Base-by-base conservation (phyloP, 2,113 vertebrate genomes). In the Globicephala melas region DNA sequence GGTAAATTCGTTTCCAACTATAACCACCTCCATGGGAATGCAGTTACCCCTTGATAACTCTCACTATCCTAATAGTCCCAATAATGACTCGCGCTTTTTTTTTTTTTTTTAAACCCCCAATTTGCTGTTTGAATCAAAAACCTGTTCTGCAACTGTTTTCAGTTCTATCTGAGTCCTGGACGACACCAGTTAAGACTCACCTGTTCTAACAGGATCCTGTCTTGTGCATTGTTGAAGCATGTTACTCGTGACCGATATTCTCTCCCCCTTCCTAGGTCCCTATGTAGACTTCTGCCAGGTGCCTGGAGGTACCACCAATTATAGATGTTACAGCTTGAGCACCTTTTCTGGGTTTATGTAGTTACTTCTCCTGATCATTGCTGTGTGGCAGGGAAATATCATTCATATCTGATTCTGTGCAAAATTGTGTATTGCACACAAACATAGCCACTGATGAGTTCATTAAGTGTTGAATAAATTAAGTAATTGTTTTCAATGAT, bases 381-480 rank as follows among this genome's bases (percentile, higher is more conserved):
- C 41, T 28, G 41, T 12, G 23, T 11, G 41, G 14, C 87, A 70
- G 33, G 44, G 23, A 63, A 89, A 62, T 36, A 36, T 2, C 47
- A 67, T 83, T 87, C 13, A 0, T 71, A 62, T 63, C 73, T 60
- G 67, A 44, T 77, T 65, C 44, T 79, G 38, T 17, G 25, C 60
- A 74, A 28, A 89, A 50, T 58, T 77, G n/a, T 17, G 12, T 28
- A 60, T 65, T 15, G 26, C 14, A 33, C 41, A 44, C 73, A 80
- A 44, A 36, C 80, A 33, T 5, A 36, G 67, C 47, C 60, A 68
- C 38, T 38, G 44, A 60, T 84, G 68, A 79, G 47, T n/a, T 31
- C 31, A 20, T 13, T 62, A 38, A 33, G 50, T 83, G 70, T 92
- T 47, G 31, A 92, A 44, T 88, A 91, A 88, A 84, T 83, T 82